Evolutionary conservation across 2,113 vertebrate species (phyloP).

Genomic region (Ceyx cyanopectus): DNA sequence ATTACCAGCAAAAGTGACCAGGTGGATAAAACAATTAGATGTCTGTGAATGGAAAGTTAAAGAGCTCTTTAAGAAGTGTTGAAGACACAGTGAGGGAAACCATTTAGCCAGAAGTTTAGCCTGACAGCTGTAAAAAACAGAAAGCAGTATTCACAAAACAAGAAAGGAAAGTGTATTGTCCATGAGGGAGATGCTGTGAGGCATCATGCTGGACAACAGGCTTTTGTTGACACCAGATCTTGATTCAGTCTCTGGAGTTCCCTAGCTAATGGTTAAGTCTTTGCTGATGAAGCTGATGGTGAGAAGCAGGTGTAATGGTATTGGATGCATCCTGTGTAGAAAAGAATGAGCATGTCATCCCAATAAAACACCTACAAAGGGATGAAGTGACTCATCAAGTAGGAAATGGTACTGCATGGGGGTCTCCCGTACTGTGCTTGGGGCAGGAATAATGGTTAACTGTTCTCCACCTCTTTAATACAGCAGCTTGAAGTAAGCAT

Average conservation of each 20-base stretch:
- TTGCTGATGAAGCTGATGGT: not conserved
- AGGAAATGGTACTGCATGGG: not conserved
- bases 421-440: not conserved
- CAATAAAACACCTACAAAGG: not conserved
- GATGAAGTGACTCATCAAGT: not conserved
- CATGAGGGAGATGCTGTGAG: not conserved
- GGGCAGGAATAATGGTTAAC: not conserved
- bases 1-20: slow-evolving; percentile 23
- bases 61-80: not conserved
- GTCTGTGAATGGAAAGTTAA: slow-evolving; percentile 31
- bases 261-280: not conserved
- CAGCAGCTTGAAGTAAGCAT: not conserved
- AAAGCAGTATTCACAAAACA: not conserved
- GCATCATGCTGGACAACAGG: not conserved
- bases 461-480: not conserved
- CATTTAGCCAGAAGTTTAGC: not conserved
- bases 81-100: not conserved
- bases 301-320: not conserved
- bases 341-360: not conserved
- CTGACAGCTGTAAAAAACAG: not conserved
- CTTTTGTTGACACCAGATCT: not conserved
- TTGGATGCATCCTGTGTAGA: not conserved
- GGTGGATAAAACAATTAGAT: slow-evolving; percentile 33
- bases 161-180: not conserved
- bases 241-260: not conserved